Evolutionary conservation across 2,888 invertebrate genomes (phyloP).

Genomic region (Carabus problematicus): DNA sequence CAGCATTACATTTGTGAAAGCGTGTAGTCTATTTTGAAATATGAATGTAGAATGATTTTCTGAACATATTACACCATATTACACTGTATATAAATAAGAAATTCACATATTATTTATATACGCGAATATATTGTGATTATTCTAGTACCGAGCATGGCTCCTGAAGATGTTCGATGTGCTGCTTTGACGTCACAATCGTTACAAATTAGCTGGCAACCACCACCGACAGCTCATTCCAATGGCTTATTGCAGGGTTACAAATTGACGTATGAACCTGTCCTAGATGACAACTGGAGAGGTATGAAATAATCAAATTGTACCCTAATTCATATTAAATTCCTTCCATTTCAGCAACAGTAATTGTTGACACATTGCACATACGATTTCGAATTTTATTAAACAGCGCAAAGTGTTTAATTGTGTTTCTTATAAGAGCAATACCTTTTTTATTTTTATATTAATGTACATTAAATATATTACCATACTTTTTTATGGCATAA

Average conservation of each 20-base stretch:
- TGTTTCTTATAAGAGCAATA: too few relatives aligned
- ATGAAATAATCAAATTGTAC: slow-evolving; percentile 27
- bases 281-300: slow-evolving; percentile 64
- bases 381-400: too few relatives aligned
- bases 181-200: slow-evolving; percentile 77
- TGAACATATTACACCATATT: neutral
- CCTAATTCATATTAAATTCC: slow-evolving; percentile 37
- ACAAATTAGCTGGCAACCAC: slow-evolving; percentile 82
- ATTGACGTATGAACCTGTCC: slow-evolving; percentile 71
- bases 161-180: slow-evolving; percentile 78
- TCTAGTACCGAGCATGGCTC: slow-evolving; percentile 79
- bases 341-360: slow-evolving; percentile 32
- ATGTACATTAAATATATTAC: too few relatives aligned
- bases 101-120: neutral
- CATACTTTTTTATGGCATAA: too few relatives aligned
- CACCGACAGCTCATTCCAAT: slow-evolving; percentile 74
- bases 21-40: too few relatives aligned
- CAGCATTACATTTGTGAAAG: too few relatives aligned
- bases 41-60: too few relatives aligned
- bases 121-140: slow-evolving; percentile 31
- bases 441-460: too few relatives aligned
- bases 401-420: too few relatives aligned
- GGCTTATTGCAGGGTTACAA: slow-evolving; percentile 81
- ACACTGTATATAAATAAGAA: neutral
- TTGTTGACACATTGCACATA: too few relatives aligned